These are phyloP conservation scores for Crenichthys baileyi DNA, from an alignment of 2,797 vertebrate species.

Conservation along the genomic window DNA sequence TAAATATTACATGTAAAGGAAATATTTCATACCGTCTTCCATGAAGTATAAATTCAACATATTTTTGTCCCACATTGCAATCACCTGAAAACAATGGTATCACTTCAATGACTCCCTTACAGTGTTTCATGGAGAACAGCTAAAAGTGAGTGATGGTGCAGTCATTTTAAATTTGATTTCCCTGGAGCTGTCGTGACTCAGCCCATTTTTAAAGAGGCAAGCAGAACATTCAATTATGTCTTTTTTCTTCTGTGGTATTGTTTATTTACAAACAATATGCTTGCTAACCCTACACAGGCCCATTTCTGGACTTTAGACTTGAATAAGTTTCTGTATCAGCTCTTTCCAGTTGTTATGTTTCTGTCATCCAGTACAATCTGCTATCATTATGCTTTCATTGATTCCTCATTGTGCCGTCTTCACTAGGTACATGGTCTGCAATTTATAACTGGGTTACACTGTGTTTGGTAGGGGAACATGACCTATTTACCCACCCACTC, in stretches of 20 bases:
- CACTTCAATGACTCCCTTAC: too few relatives aligned
- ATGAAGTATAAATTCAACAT: not conserved
- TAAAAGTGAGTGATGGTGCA: not conserved
- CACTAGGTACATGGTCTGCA: conserved; percentile 34
- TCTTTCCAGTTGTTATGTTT: conserved; percentile 55
- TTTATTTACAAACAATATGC: not conserved
- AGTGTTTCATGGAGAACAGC: not conserved
- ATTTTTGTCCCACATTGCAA: not conserved
- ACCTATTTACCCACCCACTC: conserved; percentile 73
- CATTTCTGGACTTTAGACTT: conserved; percentile 51
- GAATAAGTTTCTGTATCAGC: conserved; percentile 40
- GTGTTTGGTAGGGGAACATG: conserved; percentile 57
- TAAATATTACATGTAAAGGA: too few relatives aligned
- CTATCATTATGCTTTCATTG: conserved; percentile 59
- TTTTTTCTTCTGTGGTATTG: not conserved
- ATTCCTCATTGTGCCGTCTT: conserved; percentile 54
- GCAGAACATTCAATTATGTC: not conserved
- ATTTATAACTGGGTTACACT: conserved; percentile 45
- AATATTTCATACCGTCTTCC: not conserved
- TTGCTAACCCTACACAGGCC: conserved; percentile 19
- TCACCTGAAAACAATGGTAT: too few relatives aligned
- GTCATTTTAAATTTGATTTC: not conserved
- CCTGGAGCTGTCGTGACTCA: not conserved
- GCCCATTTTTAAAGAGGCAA: not conserved
- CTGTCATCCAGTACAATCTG: conserved; percentile 38